A percentile compares a stretch with the other conserved stretches of the same genome.
These are phyloP conservation scores for Pangasius sanitwongsei DNA, from an alignment of 2,797 vertebrate species.

Conservation along the genomic window DNA sequence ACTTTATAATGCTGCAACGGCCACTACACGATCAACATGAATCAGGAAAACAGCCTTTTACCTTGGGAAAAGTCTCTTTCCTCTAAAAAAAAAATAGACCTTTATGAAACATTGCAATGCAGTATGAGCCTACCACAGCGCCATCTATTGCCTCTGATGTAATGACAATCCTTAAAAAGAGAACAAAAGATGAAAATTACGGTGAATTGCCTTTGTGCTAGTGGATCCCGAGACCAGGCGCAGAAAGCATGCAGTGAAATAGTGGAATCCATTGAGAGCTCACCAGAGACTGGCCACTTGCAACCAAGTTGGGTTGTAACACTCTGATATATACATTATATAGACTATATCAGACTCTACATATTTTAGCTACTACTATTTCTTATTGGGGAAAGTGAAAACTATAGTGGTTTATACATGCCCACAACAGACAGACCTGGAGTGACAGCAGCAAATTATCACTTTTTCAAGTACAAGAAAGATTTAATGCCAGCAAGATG, in stretches of 20 bases:
- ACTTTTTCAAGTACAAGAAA: not conserved
- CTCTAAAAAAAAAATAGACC: not conserved
- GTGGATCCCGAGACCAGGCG: not conserved
- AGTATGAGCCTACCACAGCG: not conserved
- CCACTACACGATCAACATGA: slow-evolving; percentile 23
- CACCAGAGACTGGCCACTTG: not conserved
- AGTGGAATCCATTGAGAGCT: not conserved
- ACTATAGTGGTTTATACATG: not conserved
- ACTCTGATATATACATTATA: not conserved
- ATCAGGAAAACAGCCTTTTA: slow-evolving; percentile 2
- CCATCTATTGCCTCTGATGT: not conserved
- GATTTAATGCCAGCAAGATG: not conserved
- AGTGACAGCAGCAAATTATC: not conserved
- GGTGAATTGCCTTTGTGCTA: not conserved
- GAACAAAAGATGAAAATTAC: not conserved
- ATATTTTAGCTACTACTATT: not conserved
- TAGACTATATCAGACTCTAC: not conserved
- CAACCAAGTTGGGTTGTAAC: too few relatives aligned
- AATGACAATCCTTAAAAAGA: slow-evolving; percentile 1
- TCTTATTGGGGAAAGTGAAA: not conserved
- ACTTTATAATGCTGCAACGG: slow-evolving; percentile 49
- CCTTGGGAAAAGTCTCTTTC: not conserved
- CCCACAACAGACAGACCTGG: not conserved
- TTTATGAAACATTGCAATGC: not conserved
- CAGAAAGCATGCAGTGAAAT: not conserved